Conservation (phyloP, 1,140 invertebrate species). For the Anoplophora glabripennis region DNA sequence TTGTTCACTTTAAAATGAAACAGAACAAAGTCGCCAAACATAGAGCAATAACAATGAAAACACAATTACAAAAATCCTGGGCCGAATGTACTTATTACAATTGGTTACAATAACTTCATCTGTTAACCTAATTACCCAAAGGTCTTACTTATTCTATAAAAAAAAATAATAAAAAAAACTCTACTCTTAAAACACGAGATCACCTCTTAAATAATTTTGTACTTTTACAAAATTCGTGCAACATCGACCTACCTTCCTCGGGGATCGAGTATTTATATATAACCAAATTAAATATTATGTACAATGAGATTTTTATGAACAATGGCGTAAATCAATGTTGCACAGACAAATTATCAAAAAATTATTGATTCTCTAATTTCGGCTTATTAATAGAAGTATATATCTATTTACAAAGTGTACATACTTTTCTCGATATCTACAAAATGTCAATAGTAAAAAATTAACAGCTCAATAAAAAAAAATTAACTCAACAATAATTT, state of each 20-base stretch:
- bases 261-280: conserved; percentile 13
- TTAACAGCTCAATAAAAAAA: conserved; percentile 21
- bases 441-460: conserved; percentile 20
- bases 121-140: conserved; percentile 27
- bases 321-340: conserved; percentile 27
- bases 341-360: conserved; percentile 22
- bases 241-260: conserved; percentile 15
- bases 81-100: conserved; percentile 15
- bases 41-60: conserved; percentile 23
- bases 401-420: conserved; percentile 29
- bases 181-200: conserved; percentile 41
- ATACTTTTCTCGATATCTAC: conserved; percentile 31
- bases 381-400: conserved; percentile 28
- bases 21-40: conserved; percentile 8
- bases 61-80: conserved; percentile 21
- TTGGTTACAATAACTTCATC: conserved; percentile 23
- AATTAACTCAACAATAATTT: conserved; percentile 18
- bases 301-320: conserved; percentile 26
- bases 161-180: conserved; percentile 37
- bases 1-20: background rate
- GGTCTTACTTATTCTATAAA: conserved; percentile 27
- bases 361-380: conserved; percentile 29
- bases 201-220: conserved; percentile 46
- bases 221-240: conserved; percentile 37
- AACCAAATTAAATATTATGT: conserved; percentile 15